These are phyloP conservation scores for Trichonephila inaurata DNA, from an alignment of 1,140 invertebrate genomes.

Conservation along the genomic window DNA sequence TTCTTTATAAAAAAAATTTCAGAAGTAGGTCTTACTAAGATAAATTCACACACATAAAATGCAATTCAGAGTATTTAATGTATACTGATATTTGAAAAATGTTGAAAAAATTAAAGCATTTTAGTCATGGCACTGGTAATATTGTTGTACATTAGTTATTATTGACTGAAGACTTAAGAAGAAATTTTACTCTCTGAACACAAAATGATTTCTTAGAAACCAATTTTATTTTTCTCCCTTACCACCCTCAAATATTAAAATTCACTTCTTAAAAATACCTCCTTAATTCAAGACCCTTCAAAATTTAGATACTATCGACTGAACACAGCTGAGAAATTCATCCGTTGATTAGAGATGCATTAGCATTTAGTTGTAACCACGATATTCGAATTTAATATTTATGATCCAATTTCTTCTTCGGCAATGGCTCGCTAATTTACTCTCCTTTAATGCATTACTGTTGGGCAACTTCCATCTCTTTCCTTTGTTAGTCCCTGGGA, in stretches of 20 bases:
- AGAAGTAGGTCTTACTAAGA: too few relatives aligned
- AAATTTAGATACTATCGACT: constrained; percentile 25
- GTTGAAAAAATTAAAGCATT: too few relatives aligned
- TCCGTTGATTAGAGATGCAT: constrained; percentile 28
- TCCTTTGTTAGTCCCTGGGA: not conserved
- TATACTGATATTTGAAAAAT: too few relatives aligned
- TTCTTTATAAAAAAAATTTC: too few relatives aligned
- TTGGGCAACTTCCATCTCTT: not conserved
- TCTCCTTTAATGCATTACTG: constrained; percentile 24
- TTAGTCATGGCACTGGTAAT: too few relatives aligned
- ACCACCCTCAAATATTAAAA: not conserved
- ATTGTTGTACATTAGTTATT: too few relatives aligned
- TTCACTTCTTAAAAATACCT: not conserved
- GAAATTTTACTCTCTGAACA: too few relatives aligned
- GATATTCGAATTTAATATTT: constrained; percentile 36
- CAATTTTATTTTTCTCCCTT: too few relatives aligned
- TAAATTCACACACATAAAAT: too few relatives aligned
- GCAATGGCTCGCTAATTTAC: not conserved
- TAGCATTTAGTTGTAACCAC: constrained; percentile 5
- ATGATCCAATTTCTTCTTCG: constrained; percentile 32
- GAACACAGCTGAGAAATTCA: not conserved
- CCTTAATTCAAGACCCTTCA: not conserved
- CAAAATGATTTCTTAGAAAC: too few relatives aligned
- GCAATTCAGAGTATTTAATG: too few relatives aligned
- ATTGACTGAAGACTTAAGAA: too few relatives aligned